Evolutionary conservation across 2,888 invertebrate genomes (phyloP).

Genomic region (Patella pellucida): DNA sequence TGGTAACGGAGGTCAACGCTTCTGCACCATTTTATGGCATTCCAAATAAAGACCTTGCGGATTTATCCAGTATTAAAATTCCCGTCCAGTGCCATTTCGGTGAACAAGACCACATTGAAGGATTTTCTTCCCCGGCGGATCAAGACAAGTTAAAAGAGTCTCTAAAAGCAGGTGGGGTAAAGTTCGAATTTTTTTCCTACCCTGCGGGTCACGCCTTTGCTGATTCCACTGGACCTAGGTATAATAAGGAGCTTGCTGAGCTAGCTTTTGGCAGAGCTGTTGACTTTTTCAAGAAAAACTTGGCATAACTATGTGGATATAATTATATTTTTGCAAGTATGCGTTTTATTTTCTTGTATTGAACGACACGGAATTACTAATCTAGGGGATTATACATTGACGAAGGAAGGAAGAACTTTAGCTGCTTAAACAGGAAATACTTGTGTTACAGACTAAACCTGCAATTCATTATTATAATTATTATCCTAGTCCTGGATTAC

Average conservation of each 20-base stretch:
- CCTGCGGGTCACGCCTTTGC: slow-evolving; percentile 50
- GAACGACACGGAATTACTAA: too few species aligned
- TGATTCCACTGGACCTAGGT: slow-evolving; percentile 40
- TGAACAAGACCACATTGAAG: slow-evolving; percentile 43
- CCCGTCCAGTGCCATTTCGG: slow-evolving; percentile 62
- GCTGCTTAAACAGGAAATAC: too few species aligned
- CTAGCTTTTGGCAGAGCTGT: slow-evolving; percentile 36
- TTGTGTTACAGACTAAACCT: too few species aligned
- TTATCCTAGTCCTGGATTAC: too few species aligned
- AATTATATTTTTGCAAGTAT: too few species aligned
- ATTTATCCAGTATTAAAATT: slow-evolving; percentile 47
- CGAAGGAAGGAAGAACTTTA: too few species aligned
- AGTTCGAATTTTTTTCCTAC: slow-evolving; percentile 45
- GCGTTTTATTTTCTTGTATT: too few species aligned
- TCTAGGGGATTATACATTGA: too few species aligned
- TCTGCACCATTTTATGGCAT: slow-evolving; percentile 62
- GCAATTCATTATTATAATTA: too few species aligned
- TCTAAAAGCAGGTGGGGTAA: slow-evolving; percentile 31
- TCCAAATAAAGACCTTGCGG: slow-evolving; percentile 41
- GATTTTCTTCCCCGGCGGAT: slow-evolving; percentile 54
- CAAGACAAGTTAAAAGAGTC: slow-evolving; percentile 42
- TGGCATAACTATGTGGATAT: slow-evolving; percentile 22
- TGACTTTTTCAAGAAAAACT: slow-evolving; percentile 44
- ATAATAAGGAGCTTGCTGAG: slow-evolving; percentile 36
- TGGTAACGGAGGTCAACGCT: slow-evolving; percentile 47